Base-by-base conservation (phyloP, 2,888 invertebrate species). In the Dolichopus griseipennis region DNA sequence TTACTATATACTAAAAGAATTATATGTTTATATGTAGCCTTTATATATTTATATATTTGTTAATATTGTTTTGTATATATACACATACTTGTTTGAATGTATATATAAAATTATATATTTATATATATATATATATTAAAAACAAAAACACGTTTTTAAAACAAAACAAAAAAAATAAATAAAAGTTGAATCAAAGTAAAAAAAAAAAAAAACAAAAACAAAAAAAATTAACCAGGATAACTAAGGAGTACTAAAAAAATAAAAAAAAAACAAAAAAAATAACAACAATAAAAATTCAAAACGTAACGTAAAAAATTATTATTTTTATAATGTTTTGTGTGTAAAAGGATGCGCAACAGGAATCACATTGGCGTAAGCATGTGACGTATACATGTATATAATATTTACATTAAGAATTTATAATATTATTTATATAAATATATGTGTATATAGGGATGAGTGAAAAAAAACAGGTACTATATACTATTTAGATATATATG, bases 321-420 rank as follows among this genome's bases (percentile, higher is more conserved):
- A 52, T 52, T 52, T 52, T 52, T 52, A 52, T 52, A 52, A 52
- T 52, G n/a, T 52, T 62, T 63, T 9, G 20, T 63, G 12, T 63
- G 22, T 15, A 12, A 43, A 70, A 65, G 68, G 69, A 69, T 70
- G 70, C 70, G 70, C 70, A 70, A 70, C 70, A 70, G 69, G 69
- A 66, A 67, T 65, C 65, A 43, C 67, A 65, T 70, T 68, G 63
- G 63, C 63, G 27, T 63, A 63, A 63, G 63, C 27, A 63, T 52
- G 52, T 52, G 52, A 52, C 52, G 52, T 52, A 52, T n/a, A 52
- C 8, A 52, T 43, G 7, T 43, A 7, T 12, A 15, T 43, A 15
- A n/a, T 52, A 63, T 7, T 10, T 63, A 18, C 15, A 63, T 27
- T 61, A 61, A 20, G 20, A 12, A 22, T 62, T 12, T 22, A 62